Percentiles rank a stretch among this genome's conserved stretches.
These are phyloP conservation scores for Anticlea derivata DNA, from an alignment of 2,888 invertebrate genomes.

Conservation along the genomic window DNA sequence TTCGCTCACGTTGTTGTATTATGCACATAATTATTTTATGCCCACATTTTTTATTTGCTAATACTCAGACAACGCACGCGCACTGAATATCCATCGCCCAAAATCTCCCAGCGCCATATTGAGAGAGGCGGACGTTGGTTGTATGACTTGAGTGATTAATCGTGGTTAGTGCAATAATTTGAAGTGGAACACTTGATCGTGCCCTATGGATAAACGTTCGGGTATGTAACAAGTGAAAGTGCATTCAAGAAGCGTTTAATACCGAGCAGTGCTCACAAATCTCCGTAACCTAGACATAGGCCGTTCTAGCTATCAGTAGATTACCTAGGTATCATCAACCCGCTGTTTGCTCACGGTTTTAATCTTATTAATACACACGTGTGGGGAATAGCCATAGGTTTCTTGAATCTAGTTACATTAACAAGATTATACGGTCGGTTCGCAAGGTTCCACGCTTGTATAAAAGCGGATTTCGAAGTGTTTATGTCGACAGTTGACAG, in stretches of 20 bases:
- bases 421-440: slow-evolving; percentile 88
- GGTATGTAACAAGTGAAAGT: slow-evolving; percentile 79
- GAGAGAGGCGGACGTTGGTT: slow-evolving; percentile 90
- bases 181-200: slow-evolving; percentile 82
- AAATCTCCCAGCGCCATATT: slow-evolving; percentile 89
- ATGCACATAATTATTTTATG: slow-evolving; percentile 44
- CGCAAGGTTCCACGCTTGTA: slow-evolving; percentile 83
- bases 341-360: slow-evolving; percentile 85
- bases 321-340: slow-evolving; percentile 84
- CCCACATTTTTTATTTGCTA: slow-evolving; percentile 68
- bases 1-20: slow-evolving; percentile 45
- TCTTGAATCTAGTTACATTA: slow-evolving; percentile 92
- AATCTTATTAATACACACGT: slow-evolving; percentile 88
- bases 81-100: slow-evolving; percentile 80
- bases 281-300: slow-evolving; percentile 86
- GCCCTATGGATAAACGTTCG: slow-evolving; percentile 85
- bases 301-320: slow-evolving; percentile 86
- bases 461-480: slow-evolving; percentile 85
- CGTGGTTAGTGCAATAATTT: slow-evolving; percentile 83
- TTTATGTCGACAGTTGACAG: slow-evolving; percentile 86
- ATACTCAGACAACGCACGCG: slow-evolving; percentile 81
- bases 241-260: slow-evolving; percentile 54
- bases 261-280: slow-evolving; percentile 58
- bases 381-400: slow-evolving; percentile 86
- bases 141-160: slow-evolving; percentile 84